phyloP scores from a whole-genome alignment of 1,140 invertebrate genomes.

The Marisa cornuarietis region DNA sequence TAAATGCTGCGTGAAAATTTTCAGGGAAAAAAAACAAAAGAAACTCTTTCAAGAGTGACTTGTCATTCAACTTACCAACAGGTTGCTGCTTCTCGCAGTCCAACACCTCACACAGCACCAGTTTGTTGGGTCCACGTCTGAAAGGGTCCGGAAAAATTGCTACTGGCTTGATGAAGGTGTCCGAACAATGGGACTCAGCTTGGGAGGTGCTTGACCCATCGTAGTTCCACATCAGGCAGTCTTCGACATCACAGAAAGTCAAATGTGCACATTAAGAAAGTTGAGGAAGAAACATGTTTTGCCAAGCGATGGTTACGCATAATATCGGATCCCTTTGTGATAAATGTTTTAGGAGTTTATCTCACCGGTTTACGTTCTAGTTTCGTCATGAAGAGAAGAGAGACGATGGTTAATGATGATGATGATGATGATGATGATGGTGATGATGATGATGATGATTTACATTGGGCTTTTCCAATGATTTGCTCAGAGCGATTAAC shows the following conservation, averaged over 20 bases:
- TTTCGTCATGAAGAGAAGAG: background rate
- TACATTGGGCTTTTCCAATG: background rate
- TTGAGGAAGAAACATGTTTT: background rate
- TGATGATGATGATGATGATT: too few relatives aligned
- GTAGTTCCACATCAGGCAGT: conserved; percentile 93
- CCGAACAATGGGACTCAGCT: conserved; percentile 75
- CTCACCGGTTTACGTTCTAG: background rate
- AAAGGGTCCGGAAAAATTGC: conserved; percentile 93
- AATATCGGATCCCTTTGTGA: background rate
- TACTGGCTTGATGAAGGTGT: conserved; percentile 87
- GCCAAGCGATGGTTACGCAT: background rate
- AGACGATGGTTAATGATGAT: too few relatives aligned
- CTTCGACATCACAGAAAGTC: conserved; percentile 60
- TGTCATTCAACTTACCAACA: conserved; percentile 15
- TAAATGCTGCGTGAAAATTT: too few relatives aligned
- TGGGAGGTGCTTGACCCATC: conserved; percentile 81
- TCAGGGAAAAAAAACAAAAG: too few relatives aligned
- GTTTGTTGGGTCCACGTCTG: conserved; percentile 80
- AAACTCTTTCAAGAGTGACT: too few relatives aligned
- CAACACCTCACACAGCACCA: conserved; percentile 88
- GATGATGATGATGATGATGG: too few relatives aligned
- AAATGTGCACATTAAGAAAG: background rate
- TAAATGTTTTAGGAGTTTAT: background rate
- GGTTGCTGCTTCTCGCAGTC: conserved; percentile 66
- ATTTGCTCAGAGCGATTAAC: background rate